Conservation (phyloP, 2,797 vertebrate species). For the Sebastes hopkinsi region DNA sequence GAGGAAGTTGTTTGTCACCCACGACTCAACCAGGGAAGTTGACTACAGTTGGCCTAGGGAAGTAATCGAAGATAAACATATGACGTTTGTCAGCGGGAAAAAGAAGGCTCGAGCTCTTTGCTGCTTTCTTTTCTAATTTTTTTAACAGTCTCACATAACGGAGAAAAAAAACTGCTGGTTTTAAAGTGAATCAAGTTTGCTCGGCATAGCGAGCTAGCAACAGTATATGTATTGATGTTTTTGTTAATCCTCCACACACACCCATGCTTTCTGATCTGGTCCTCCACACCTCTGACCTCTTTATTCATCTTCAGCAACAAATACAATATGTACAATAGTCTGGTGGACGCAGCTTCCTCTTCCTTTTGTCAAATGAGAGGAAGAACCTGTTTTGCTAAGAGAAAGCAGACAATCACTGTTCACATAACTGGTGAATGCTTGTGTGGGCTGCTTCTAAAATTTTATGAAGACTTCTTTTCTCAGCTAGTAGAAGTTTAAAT, state of each 20-base stretch:
- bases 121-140: neutral
- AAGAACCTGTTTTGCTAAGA: neutral
- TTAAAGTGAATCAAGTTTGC: neutral
- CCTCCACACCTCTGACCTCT: neutral
- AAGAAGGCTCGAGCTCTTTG: neutral
- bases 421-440: neutral
- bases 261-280: neutral
- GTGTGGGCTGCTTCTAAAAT: neutral
- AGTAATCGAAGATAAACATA: neutral
- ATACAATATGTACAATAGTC: neutral
- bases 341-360: neutral
- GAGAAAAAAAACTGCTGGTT: neutral
- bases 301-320: neutral
- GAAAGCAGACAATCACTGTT: neutral
- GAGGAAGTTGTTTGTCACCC: neutral
- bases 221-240: neutral
- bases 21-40: neutral
- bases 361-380: neutral
- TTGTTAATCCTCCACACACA: neutral
- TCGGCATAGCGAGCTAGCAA: accelerated
- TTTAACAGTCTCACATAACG: neutral
- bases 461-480: neutral
- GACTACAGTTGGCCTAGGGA: neutral
- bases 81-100: neutral
- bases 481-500: neutral